Base-by-base conservation (phyloP, 1,140 invertebrate genomes). In the Trypoxylus dichotomus region DNA sequence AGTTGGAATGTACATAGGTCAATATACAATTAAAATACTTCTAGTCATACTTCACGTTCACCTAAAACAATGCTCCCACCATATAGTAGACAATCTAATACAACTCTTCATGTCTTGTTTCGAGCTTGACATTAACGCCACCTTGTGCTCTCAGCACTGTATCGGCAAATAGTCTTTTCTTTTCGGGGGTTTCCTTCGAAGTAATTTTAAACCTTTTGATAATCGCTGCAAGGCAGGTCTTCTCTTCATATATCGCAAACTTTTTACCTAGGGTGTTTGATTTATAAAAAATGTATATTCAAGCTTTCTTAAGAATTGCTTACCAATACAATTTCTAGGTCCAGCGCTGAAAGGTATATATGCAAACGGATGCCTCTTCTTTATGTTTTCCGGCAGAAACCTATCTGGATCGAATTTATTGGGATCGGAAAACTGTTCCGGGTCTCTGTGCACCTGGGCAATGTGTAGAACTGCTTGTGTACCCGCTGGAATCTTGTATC, bases 361-460 rank as follows among this genome's bases (percentile, higher is more conserved):
- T 19, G 86, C 86, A 79, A 86, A 89, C 0, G 88, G 83, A 78
- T 90, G 85, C 76, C 86, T 81, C 60, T 89, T 83, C 2, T 84
- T 81, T 19, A 84, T 84, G 76, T 89, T 85, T 80, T 89, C 88
- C 0, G 90, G 89, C 15, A 90, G 81, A 84, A 94, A 94, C 76
- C 91, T 84, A 76, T 93, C 91, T 0, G 93, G 93, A 83, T 93
- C 87, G 81, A 93, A 94, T 24, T 85, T 84, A 11, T 92, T 88
- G 0, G 92, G 92, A 78, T 94, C 88, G 2, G 91, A 88, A 86
- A 87, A 91, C 77, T 87, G 86, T 76, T 87, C 84, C 10, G 87
- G 85, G 78, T 88, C 83, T 73, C 86, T 81, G 78, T 92, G 90
- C 0, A 89, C 29, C n/a, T 71, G 74, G 10, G 77, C n/a, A 10